Base-by-base conservation (phyloP, 2,888 invertebrate genomes). In the Camptogramma bilineatum region DNA sequence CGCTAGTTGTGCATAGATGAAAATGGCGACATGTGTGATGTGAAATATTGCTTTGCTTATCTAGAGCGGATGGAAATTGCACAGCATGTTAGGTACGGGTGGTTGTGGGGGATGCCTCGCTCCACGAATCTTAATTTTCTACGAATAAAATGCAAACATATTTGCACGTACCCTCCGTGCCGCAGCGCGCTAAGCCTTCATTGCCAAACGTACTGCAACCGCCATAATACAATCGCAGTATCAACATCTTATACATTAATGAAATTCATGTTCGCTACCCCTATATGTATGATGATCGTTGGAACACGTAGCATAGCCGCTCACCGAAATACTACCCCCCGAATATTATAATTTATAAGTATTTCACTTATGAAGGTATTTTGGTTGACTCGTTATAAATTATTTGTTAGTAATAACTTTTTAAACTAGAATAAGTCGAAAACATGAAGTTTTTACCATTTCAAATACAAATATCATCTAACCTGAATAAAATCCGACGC, bases 31-130 rank as follows among this genome's bases (percentile, higher is more conserved):
- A 81, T 80, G 76, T 81, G 76, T 78, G 75, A 82, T 78, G 77
- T 83, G 76, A 85, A 84, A 85, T 86, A 87, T 83, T 78, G 81
- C 82, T 77, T 75, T 79, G 81, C 83, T 85, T 86, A 85, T 84
- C 82, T 84, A 72, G 72, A 77, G 74, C 77, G 79, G 76, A 81
- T 83, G 84, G 79, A 84, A 84, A 86, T 85, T 84, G 80, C 82
- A 75, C 73, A 71, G 76, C 73, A 71, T 71, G 77, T 72, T 70
- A 72, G 68, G 68, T 60, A 65, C 62, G 66, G 57, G 60, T 57
- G 62, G 54, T 58, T 60, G 66, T 61, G 55, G 68, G 60, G 68
- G 62, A 67, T 57, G 75, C 64, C 51, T 64, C 65, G 74, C 77
- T 75, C 72, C 67, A 74, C 77, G 81, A 83, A 85, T 84, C 84